Base-by-base conservation (phyloP, 2,888 invertebrate species). In the Apoda limacodes region DNA sequence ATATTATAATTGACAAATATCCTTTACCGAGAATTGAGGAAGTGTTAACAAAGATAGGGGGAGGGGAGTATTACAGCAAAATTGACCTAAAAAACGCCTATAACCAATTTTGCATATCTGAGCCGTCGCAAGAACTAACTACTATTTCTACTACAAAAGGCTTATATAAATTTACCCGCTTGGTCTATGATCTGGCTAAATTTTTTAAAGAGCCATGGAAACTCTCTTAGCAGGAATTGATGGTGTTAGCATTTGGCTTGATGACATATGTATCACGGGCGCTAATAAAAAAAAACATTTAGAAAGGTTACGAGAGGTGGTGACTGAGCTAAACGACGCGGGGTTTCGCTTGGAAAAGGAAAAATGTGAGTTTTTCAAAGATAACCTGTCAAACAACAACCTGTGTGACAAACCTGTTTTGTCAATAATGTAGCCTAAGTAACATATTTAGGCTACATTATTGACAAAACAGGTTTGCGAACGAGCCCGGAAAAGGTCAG, bases 91-190 rank as follows among this genome's bases (percentile, higher is more conserved):
- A 22, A 12, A 35, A 41, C 15, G 41, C 36, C 1, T 41, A 43
- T 27, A 41, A 39, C 6, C 40, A 44, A 24, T 42, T 40, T 35
- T n/a, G 22, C 3, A 11, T 43, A 5, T 11, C 9, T 5, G 39
- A 42, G 1, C 15, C 13, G 2, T 45, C 43, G 0, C 43, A 44
- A 22, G 28, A 33, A 1, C 28, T 45, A 1, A 44, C 44, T 2
- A 43, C 43, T 1, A 43, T 46, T 2, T 42, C 37, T 26, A 45
- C 47, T 2, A 28, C 24, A 3, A n/a, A n/a, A n/a, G n/a, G n/a
- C n/a, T n/a, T n/a, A n/a, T n/a, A n/a, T n/a, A n/a, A n/a, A n/a
- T n/a, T n/a, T n/a, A 35, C 42, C 2, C 35, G 43, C 2, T 22
- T 43, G 3, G 43, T 43, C 14, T 42, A 42, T 20, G 39, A 36